Evolutionary conservation across 2,113 vertebrate species (phyloP), one percentile per base, ranked within the genome.

Genomic region (Nycticryphes semicollaris): DNA sequence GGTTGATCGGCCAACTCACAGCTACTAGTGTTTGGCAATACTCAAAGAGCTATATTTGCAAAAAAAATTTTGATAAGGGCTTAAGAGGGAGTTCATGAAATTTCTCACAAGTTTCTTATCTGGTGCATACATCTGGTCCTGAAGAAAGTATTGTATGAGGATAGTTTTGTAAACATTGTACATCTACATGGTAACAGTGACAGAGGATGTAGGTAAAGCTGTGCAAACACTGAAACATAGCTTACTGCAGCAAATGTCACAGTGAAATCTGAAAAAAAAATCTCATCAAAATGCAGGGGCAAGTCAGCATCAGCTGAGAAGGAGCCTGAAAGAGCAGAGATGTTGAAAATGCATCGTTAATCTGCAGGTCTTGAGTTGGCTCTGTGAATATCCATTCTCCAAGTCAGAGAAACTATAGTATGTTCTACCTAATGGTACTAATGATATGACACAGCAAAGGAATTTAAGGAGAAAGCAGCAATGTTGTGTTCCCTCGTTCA

Each of bases 361-460:
- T 18, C 5, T 6, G 20, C 10, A 25, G 10, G 51, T 39, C 0
- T 1, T 51, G 24, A 69, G 11, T 33, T 66, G 4, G 4, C 20
- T 51, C 30, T 31, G 8, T 20, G 45, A 60, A 73, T 64, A 80
- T 8, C 5, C 45, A 64, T 18, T 28, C 41, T 68, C 24, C 59
- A 73, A 59, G 14, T 2, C 31, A 76, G 37, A 54, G 18, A 82
- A 79, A 60, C 4, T 59, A 3, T 16, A 45, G 2, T 9, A 3
- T 27, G 3, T 53, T 90, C 12, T 62, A 23, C 9, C 6, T 19
- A 56, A 66, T n/a, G 11, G 13, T 50, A 67, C 43, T 41, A 62
- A 45, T 35, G 16, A 57, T 28, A 12, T 54, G 43, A 41, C 54
- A 68, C 3, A 8, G 21, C 53, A 87, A 86, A 89, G 23, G 7